Evolutionary conservation across 1,140 invertebrate species (phyloP).

Genomic region (Dolichoris vasculosae): DNA sequence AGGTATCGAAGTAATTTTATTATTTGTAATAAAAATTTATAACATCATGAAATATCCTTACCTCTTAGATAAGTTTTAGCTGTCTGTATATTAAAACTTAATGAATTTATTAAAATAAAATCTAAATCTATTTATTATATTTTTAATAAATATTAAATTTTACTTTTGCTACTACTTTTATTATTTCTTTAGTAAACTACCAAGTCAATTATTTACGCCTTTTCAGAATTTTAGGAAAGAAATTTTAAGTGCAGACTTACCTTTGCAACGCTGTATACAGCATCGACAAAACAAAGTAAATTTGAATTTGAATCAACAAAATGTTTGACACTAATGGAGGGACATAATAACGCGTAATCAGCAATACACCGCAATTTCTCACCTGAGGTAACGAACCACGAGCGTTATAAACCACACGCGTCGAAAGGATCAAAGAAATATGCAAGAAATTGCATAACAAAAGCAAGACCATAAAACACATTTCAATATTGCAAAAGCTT

Average conservation of each 20-base stretch:
- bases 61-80: background rate
- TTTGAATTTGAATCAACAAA: conserved; percentile 44
- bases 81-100: background rate
- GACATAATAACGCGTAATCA: conserved; percentile 45
- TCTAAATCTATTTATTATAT: background rate
- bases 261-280: background rate
- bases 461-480: background rate
- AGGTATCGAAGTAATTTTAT: background rate
- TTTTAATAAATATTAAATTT: background rate
- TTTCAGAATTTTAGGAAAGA: too few relatives aligned
- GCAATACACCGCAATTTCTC: conserved; percentile 27
- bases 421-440: background rate
- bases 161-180: background rate
- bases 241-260: background rate
- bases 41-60: background rate
- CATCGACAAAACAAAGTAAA: background rate
- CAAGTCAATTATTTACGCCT: background rate
- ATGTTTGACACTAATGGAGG: background rate
- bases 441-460: background rate
- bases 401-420: background rate
- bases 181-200: background rate
- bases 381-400: conserved; percentile 10
- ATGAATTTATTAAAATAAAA: background rate
- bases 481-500: conserved; percentile 21
- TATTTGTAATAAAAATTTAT: background rate